Conservation (phyloP, 2,797 vertebrate genomes). For the Channallabes apus region DNA sequence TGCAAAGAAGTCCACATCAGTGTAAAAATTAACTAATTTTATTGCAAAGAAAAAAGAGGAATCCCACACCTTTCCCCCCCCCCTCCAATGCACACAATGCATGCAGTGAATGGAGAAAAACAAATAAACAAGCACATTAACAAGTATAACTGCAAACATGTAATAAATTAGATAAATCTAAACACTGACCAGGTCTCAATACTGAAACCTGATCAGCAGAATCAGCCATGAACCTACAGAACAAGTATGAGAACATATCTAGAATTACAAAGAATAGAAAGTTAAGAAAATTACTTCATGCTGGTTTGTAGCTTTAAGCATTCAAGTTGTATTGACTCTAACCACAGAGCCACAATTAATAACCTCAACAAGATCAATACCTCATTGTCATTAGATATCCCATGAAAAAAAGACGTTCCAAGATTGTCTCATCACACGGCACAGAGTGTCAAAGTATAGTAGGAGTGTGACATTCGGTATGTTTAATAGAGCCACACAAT, state of each 20-base stretch:
- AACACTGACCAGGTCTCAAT: not conserved
- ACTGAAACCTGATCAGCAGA: not conserved
- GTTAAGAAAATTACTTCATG: too few species aligned
- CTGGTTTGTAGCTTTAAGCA: not conserved
- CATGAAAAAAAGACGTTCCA: not conserved
- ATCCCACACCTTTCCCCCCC: not conserved
- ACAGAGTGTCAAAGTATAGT: not conserved
- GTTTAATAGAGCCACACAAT: not conserved
- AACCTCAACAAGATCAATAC: not conserved
- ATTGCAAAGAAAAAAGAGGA: not conserved
- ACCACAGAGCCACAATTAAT: not conserved
- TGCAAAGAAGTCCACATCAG: not conserved
- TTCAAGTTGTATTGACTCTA: not conserved
- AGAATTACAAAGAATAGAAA: not conserved
- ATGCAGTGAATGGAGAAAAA: not conserved
- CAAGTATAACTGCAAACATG: not conserved
- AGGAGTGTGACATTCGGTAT: not conserved
- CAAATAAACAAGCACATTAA: not conserved
- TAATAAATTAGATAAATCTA: too few species aligned
- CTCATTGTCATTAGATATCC: not conserved
- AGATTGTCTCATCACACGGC: not conserved
- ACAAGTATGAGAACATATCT: not conserved
- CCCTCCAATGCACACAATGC: not conserved
- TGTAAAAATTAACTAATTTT: not conserved
- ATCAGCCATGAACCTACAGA: not conserved